These are phyloP conservation scores for Drosophila varians DNA, from an alignment of 1,140 invertebrate species.

Conservation along the genomic window DNA sequence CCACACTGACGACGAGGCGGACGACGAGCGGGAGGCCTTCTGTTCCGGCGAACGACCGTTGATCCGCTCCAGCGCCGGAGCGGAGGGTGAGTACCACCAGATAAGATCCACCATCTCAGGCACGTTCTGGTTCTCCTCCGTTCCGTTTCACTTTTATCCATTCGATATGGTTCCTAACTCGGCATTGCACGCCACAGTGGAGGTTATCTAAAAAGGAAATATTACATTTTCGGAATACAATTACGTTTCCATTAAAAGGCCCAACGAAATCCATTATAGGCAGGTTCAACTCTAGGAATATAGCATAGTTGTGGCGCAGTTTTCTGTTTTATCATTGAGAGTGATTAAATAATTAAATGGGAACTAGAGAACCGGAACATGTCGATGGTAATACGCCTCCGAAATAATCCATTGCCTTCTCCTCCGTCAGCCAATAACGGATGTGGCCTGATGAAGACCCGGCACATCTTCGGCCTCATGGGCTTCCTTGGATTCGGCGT, in stretches of 20 bases:
- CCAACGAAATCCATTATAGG: neutral
- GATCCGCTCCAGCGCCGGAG: slow-evolving; percentile 32
- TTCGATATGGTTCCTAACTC: neutral
- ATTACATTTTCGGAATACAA: neutral
- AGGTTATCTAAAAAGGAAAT: neutral
- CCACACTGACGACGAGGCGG: slow-evolving; percentile 60
- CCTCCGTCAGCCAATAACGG: neutral
- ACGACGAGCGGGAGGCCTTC: slow-evolving; percentile 58
- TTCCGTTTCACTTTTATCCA: neutral
- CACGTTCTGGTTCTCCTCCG: neutral
- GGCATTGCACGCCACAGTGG: neutral
- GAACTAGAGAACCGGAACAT: neutral
- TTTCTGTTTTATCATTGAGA: neutral
- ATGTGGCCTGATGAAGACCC: slow-evolving; percentile 84
- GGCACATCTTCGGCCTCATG: slow-evolving; percentile 91
- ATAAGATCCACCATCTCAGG: neutral
- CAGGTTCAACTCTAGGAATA: neutral
- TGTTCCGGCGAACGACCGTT: slow-evolving; percentile 55
- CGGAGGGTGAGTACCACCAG: slow-evolving; percentile 15
- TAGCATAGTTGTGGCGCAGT: neutral
- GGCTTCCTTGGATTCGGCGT: slow-evolving; percentile 92
- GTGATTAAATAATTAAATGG: neutral
- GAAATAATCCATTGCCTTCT: slow-evolving; percentile 1
- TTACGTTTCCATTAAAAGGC: neutral
- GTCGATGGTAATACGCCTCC: slow-evolving; percentile 13